Evolutionary conservation across 2,888 invertebrate genomes (phyloP), one percentile per base, ranked within the genome.

Genomic region (Clitarchus hookeri): DNA sequence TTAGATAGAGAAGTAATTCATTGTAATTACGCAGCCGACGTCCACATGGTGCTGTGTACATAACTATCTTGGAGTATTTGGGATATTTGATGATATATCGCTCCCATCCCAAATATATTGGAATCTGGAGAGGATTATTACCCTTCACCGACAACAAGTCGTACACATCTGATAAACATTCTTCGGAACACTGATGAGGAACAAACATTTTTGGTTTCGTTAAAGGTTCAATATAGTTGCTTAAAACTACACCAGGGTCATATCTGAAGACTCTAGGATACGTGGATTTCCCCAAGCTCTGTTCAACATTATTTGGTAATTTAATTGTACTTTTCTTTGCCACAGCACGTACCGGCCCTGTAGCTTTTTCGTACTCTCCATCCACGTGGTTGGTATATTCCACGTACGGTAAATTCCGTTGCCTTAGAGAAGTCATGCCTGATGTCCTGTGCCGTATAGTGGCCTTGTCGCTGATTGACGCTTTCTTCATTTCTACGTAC

Each of bases 81-180:
- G 65, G 65, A n/a, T 65, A 65, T 65, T 65, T 65, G 16, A 65
- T 65, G 65, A 65, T 65, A 65, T 65, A 23, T 65, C 97, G 94
- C 89, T 97, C 96, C 97, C 98, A 98, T 0, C 97, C 98, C 88
- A 96, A 96, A 0, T 97, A 92, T 85, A 98, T 91, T 0, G 98
- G 98, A 90, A 97, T 96, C 0, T 96, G 95, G 4, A 98, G 92
- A 0, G 97, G 97, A 89, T 97, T 97, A 89, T 96, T 96, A 0
- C 94, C 94, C 44, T 94, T 92, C 0, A 95, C 90, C 77, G 95
- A 94, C 44, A 93, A 94, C 0, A 95, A 93, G 85, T 91, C 90
- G 87, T 91, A 91, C 0, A 89, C 88, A n/a, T 89, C 91, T 36
- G 89, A 89, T 6, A 92, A 87, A 90, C 93, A 93, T 4, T 86